Evolutionary conservation across 2,888 invertebrate genomes (phyloP).

Genomic region (Cryptocephalus primarius): DNA sequence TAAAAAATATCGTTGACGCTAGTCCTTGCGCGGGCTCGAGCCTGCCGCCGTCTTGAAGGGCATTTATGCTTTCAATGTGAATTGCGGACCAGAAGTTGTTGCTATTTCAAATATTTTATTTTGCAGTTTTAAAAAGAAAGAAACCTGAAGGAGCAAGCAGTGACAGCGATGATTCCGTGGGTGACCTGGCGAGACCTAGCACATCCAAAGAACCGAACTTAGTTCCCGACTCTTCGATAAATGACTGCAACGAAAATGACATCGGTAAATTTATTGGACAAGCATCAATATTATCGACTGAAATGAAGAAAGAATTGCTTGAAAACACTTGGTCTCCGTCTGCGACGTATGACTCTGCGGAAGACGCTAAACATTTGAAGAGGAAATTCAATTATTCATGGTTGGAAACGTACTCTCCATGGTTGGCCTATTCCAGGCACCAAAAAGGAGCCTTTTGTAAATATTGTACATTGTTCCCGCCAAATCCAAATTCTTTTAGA

Average conservation of each 20-base stretch:
- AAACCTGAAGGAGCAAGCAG: conserved; percentile 3
- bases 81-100: no score
- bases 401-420: conserved; percentile 8
- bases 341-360: conserved; percentile 5
- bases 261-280: conserved; percentile 5
- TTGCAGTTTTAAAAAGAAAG: no score
- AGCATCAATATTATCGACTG: neutral
- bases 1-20: no score
- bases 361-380: conserved; percentile 14
- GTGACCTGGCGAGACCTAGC: conserved; percentile 1
- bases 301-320: conserved; percentile 2
- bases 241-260: conserved; percentile 5
- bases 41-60: no score
- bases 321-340: conserved; percentile 1
- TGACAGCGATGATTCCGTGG: conserved; percentile 1
- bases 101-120: no score
- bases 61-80: no score
- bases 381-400: conserved; percentile 15
- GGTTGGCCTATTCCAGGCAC: conserved; percentile 10
- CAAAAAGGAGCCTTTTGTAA: conserved; percentile 8
- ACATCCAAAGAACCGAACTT: neutral
- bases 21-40: no score
- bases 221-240: neutral
- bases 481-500: conserved; percentile 6
- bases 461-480: conserved; percentile 4